Evolutionary conservation across 2,113 vertebrate genomes (phyloP), one percentile per base, ranked within the genome.

Genomic region (Nothoprocta pentlandii): DNA sequence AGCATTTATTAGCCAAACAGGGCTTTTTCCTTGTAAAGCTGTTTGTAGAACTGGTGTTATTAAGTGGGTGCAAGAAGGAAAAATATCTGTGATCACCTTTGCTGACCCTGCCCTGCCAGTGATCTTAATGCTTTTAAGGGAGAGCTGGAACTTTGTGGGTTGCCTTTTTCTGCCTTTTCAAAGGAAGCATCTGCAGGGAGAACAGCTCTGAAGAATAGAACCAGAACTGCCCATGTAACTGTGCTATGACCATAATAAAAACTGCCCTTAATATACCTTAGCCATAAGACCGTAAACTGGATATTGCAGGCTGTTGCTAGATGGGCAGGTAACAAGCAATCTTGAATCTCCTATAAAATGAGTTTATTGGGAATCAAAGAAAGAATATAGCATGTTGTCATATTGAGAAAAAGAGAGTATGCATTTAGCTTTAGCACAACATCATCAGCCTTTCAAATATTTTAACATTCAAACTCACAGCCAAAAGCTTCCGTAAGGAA

Each of bases 251-350:
- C 11, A 3, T 17, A 26, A 25, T 13, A 58, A 66, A 76, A 41
- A 2, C 2, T 49, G 4, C 4, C 2, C 5, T 66, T 36, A 62
- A 54, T 5, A 13, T 16, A 34, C 8, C 16, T 4, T 4, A 82
- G 3, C 9, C 39, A 42, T 10, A 54, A 41, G 28, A 34, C 8
- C 0, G 2, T 20, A 34, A 81, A 73, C 6, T 79, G 28, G 7
- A 23, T 62, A 47, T 49, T 53, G 19, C 10, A 49, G 7, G 17
- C 4, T 41, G 15, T 49, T 75, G 20, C 8, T 63, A 25, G 5
- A 63, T 23, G 56, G 2, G 3, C 5, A 84, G 17, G 26, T 10
- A 54, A 25, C 7, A 80, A 81, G 76, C 42, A 6, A 30, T 22
- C 11, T 39, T 6, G 7, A n/a, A 62, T 61, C 14, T 79, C 8